These are phyloP conservation scores for Halocynthia aurantium DNA, from an alignment of 23 tunicate species.

Conservation along the genomic window DNA sequence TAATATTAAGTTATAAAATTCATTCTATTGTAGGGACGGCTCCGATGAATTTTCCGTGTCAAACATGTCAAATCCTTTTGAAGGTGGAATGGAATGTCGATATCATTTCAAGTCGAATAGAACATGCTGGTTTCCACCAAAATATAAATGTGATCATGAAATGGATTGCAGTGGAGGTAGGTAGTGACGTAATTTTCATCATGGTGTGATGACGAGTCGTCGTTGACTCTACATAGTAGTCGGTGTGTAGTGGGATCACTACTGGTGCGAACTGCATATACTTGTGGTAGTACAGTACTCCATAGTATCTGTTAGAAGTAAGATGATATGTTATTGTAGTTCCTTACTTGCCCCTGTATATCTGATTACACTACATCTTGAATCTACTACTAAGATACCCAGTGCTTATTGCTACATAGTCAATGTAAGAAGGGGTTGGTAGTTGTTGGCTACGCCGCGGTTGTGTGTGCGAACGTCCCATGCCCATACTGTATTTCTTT, in stretches of 20 bases:
- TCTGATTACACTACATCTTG: too few relatives aligned
- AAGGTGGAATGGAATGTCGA: background rate
- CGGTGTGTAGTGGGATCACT: too few relatives aligned
- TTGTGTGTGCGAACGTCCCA: background rate
- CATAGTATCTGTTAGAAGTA: too few relatives aligned
- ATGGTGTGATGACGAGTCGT: background rate
- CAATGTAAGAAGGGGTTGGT: background rate
- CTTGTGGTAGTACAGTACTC: too few relatives aligned
- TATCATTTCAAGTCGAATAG: background rate
- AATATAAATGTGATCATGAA: constrained; percentile 50
- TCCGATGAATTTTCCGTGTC: constrained; percentile 36
- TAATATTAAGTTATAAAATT: too few relatives aligned
- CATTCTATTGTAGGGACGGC: constrained; percentile 34
- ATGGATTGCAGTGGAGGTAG: constrained; percentile 48
- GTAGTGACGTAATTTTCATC: background rate
- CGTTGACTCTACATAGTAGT: background rate
- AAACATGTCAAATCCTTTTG: constrained; percentile 11
- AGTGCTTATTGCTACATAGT: too few relatives aligned
- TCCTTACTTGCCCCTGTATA: too few relatives aligned
- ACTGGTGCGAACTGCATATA: too few relatives aligned
- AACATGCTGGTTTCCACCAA: constrained; percentile 31
- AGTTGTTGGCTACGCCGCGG: background rate
- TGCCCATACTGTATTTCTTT: background rate
- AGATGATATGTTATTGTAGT: too few relatives aligned
- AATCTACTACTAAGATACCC: too few relatives aligned